phyloP scores from a whole-genome alignment of 2,888 invertebrate genomes.

The Melitaea athalia region DNA sequence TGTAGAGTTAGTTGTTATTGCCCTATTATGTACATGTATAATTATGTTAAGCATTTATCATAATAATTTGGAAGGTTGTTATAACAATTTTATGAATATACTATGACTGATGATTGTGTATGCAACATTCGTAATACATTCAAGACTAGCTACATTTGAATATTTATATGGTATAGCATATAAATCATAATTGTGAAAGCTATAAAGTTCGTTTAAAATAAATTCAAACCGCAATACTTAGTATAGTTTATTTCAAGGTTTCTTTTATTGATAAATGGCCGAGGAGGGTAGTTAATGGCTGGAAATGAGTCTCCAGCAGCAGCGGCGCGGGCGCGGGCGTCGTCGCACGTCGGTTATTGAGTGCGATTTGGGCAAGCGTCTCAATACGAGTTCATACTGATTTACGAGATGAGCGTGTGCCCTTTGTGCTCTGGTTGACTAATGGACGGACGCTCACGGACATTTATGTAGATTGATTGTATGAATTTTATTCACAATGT shows the following conservation, averaged over 20 bases:
- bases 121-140: not conserved
- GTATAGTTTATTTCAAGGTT: conserved; percentile 1
- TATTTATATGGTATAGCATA: too few species aligned
- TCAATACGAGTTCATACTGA: conserved; percentile 78
- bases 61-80: conserved; percentile 38
- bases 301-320: conserved; percentile 56
- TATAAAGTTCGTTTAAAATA: not conserved
- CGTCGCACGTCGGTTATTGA: conserved; percentile 68
- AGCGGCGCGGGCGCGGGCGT: conserved; percentile 48
- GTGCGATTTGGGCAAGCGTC: conserved; percentile 78
- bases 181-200: not conserved
- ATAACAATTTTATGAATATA: not conserved
- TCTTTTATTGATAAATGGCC: conserved; percentile 54
- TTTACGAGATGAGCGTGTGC: conserved; percentile 82
- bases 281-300: conserved; percentile 73
- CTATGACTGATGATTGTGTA: not conserved
- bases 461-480: conserved; percentile 83
- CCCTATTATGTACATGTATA: conserved; percentile 14
- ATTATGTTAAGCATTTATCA: conserved; percentile 21
- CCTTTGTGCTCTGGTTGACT: conserved; percentile 80
- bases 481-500: conserved; percentile 83
- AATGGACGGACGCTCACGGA: conserved; percentile 82
- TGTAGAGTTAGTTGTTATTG: conserved; percentile 29
- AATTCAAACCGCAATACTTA: not conserved
- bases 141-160: too few species aligned